Base-by-base conservation (phyloP, 2,888 invertebrate genomes). In the Acleris literana region DNA sequence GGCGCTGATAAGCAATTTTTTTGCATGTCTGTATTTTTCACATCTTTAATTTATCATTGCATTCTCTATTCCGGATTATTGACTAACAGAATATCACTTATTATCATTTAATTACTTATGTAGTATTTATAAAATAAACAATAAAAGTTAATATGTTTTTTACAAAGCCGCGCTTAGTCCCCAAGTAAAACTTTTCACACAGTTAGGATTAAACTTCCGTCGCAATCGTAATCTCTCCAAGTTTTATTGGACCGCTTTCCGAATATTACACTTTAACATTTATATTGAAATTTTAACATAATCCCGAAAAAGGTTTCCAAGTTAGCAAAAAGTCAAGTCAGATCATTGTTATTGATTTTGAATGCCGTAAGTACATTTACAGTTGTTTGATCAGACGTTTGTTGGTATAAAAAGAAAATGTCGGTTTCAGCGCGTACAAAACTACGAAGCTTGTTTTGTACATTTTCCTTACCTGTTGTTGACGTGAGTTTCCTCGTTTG, bases 261-360 rank as follows among this genome's bases (percentile, higher is more conserved):
- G 75, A 80, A 72, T 76, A 76, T 79, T 77, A 75, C 74, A 77
- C 79, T 81, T 83, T 83, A 79, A 81, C 84, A 85, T 85, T 86
- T 86, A 82, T 82, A 84, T 83, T 84, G 82, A 76, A 78, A 78
- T 80, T 83, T 86, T 85, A 77, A 78, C 85, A 85, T 86, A 85
- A 86, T 82, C 83, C 74, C 58, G 68, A 63, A 71, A 75, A 74
- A 72, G 68, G 57, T 65, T 22, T 44, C 58, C 51, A 56, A 63
- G 22, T 60, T 33, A 39, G 43, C 33, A 61, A 43, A 57, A 39
- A 39, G 59, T 59, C 39, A 22, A 17, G 29, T 22, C 7, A 44
- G n/a, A 17, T 18, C 18, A 2, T 46, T 20, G 3, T 46, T 25
- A 39, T 39, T 39, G 11, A 13, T 13, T 39, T 13, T 13, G 13